Conservation (phyloP, 2,797 vertebrate species). For the Sebastes vulpes region DNA sequence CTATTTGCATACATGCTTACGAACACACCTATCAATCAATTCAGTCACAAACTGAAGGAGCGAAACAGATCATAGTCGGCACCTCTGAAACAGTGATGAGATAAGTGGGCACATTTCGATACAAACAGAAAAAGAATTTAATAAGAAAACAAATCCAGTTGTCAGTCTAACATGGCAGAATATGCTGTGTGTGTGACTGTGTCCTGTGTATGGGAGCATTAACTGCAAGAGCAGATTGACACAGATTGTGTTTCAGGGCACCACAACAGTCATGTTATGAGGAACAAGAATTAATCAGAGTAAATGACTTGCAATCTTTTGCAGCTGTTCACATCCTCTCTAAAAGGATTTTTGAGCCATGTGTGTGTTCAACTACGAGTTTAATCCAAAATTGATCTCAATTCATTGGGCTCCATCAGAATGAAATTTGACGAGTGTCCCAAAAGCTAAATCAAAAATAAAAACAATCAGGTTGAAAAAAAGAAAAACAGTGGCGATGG, state of each 20-base stretch:
- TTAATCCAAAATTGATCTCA: conserved; percentile 44
- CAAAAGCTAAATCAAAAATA: conserved; percentile 1
- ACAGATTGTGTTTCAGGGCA: conserved; percentile 9
- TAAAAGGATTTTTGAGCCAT: background rate
- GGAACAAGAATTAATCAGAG: conserved; percentile 27
- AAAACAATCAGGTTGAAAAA: conserved; percentile 1
- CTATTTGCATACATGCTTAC: background rate
- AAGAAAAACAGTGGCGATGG: background rate
- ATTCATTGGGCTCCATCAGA: conserved; percentile 34
- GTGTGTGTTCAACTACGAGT: conserved; percentile 28
- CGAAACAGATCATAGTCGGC: background rate
- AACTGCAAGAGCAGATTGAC: background rate
- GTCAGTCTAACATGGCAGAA: background rate
- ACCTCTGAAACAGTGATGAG: background rate
- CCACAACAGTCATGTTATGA: background rate
- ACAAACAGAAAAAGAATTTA: background rate
- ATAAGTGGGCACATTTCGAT: background rate
- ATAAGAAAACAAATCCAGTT: background rate
- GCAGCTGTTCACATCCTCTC: no score
- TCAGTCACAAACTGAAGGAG: conserved; percentile 3
- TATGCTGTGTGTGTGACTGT: background rate
- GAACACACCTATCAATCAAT: background rate
- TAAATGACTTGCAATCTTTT: background rate
- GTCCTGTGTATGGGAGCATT: background rate
- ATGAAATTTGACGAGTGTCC: conserved; percentile 21